Base-by-base conservation (phyloP, 2,888 invertebrate genomes). In the Pyrocoelia pectoralis region DNA sequence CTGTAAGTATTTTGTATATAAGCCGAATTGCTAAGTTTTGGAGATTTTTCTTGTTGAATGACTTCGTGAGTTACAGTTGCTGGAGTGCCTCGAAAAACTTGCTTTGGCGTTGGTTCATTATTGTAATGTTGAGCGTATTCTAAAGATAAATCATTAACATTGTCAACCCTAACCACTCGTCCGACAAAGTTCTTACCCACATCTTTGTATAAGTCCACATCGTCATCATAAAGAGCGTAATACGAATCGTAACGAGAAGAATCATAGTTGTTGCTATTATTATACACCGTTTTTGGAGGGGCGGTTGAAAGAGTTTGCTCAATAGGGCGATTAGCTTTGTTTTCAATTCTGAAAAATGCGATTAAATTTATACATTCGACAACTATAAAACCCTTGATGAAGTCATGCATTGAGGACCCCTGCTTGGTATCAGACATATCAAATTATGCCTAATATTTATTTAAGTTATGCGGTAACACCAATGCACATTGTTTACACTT, bases 191-290 rank as follows among this genome's bases (percentile, higher is more conserved):
- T 75, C 85, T 84, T 83, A 91, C 91, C 93, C 79, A 91, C 88
- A 81, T 93, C 93, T 82, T 92, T 90, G 82, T 94, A 94, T 74
- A 93, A 84, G 83, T 93, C 92, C 74, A 91, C 90, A 80, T 93
- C 93, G 10, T 94, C 94, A 77, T 94, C 93, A 80, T 94, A 94
- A 70, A 93, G 86, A 75, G 90, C 90, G 81, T 93, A 94, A 81
- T 89, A 94, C 49, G 92, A 90, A 82, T 93, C 93, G 78, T 89
- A 93, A 79, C 89, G 88, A 73, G 88, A 85, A 53, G 88, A 85
- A 73, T 85, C 87, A 76, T 89, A 89, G 70, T 83, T 85, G 72
- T 84, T 88, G 74, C 85, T 87, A 79, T 82, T 86, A 76, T 88
- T 88, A 78, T 87, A 88, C 56, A 86, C 78, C 79, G 85, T 85